These are phyloP conservation scores for Andricus curvator DNA, from an alignment of 2,888 invertebrate species.

Conservation along the genomic window DNA sequence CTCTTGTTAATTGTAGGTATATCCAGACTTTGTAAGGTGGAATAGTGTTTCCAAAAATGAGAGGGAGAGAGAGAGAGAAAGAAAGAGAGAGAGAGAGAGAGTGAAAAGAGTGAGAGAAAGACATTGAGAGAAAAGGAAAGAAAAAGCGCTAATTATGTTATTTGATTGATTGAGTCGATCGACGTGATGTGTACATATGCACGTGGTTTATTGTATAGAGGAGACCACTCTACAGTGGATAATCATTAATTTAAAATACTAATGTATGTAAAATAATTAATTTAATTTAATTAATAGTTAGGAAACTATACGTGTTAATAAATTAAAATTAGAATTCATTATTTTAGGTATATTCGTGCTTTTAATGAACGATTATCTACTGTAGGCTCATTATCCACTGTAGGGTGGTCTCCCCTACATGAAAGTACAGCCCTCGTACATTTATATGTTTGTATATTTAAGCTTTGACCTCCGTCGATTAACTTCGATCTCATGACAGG, in stretches of 20 bases:
- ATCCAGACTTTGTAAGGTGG: slow-evolving; percentile 46
- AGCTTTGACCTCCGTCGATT: slow-evolving; percentile 23
- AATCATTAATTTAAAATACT: no score
- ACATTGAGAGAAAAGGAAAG: slow-evolving; percentile 27
- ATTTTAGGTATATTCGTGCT: no score
- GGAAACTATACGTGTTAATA: no score
- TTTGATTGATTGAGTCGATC: slow-evolving; percentile 28
- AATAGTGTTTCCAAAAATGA: slow-evolving; percentile 42
- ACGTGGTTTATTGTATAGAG: background rate
- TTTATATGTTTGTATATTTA: slow-evolving; percentile 32
- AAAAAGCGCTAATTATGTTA: slow-evolving; percentile 42
- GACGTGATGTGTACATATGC: slow-evolving; percentile 8
- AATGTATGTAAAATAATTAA: no score
- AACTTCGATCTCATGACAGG: slow-evolving; percentile 40
- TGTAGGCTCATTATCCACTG: no score
- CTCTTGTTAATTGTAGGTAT: slow-evolving; percentile 48
- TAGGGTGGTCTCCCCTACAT: background rate
- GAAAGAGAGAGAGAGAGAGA: slow-evolving; percentile 34
- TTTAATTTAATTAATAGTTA: no score
- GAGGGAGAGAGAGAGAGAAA: slow-evolving; percentile 45
- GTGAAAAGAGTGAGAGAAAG: slow-evolving; percentile 41
- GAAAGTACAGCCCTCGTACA: slow-evolving; percentile 4
- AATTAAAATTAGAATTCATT: no score
- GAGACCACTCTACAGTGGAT: no score
- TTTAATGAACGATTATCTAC: no score